Evolutionary conservation across 2,113 vertebrate species (phyloP).

Genomic region (Oriolus oriolus): DNA sequence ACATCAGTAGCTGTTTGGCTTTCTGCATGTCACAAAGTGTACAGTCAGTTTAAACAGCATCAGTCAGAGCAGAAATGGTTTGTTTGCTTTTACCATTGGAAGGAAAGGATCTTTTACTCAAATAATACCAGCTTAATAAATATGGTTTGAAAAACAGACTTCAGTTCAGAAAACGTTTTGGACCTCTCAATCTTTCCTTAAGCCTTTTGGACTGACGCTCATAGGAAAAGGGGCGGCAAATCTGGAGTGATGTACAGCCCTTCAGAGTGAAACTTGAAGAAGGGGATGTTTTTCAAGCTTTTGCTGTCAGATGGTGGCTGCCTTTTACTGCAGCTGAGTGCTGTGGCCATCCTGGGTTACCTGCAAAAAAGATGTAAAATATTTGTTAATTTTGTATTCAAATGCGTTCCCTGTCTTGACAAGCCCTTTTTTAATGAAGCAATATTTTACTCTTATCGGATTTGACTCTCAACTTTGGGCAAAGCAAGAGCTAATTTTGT

Average conservation of each 20-base stretch:
- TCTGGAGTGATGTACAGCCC: background rate
- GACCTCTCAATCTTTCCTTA: background rate
- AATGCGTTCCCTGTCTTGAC: background rate
- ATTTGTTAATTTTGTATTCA: background rate
- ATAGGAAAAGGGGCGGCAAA: background rate
- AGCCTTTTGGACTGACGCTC: background rate
- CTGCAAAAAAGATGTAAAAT: background rate
- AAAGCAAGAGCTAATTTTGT: background rate
- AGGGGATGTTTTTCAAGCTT: background rate
- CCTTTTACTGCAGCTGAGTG: background rate
- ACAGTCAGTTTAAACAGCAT: background rate
- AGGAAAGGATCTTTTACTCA: background rate
- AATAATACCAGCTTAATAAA: background rate
- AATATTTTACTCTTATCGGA: background rate
- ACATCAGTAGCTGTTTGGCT: background rate
- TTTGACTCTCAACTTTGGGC: background rate
- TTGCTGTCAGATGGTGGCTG: background rate
- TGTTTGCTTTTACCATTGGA: background rate
- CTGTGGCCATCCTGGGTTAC: background rate
- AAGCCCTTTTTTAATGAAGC: background rate
- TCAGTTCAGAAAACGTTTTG: background rate
- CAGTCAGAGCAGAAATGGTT: background rate
- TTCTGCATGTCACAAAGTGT: background rate
- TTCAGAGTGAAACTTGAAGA: background rate
- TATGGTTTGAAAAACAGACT: background rate